Evolutionary conservation across 2,888 invertebrate genomes (phyloP), one percentile per base, ranked within the genome.

Genomic region (Drosophila barbarae): DNA sequence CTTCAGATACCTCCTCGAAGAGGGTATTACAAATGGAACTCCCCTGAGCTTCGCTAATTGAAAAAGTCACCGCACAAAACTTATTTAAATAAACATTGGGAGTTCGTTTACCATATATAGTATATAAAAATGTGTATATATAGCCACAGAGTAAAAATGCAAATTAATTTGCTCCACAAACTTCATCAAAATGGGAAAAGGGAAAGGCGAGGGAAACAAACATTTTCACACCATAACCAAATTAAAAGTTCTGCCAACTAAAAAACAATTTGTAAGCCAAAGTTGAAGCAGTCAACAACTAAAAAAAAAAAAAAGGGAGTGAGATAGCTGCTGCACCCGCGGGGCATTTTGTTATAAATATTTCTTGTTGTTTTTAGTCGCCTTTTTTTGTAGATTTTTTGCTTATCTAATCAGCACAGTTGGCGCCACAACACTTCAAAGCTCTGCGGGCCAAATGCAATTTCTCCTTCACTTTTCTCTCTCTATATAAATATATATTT

Each of bases 251-350:
- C 44, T 70, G 64, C 80, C 72, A 79, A 83, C 83, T 82, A 77
- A 79, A 79, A 83, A 82, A 82, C 83, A 82, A 79, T 82, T 79
- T 79, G 80, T 82, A 82, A 76, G 77, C 77, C 74, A 78, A 79
- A 79, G 77, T 79, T 79, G 75, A 56, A 36, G 60, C 66, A 69
- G 57, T 64, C 68, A 44, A 53, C 53, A 54, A 51, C 51, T 51
- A 35, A 44, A 28, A 42, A 41, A 41, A 10, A 10, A 15, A 26
- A 9, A 10, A 34, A 18, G 18, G 18, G 41, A 2, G 51, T 12
- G 44, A 36, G 13, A 60, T 36, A 50, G 28, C 41, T 26, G 39
- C 36, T 35, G 52, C 35, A 34, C 56, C 60, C 60, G 30, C 53
- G 50, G 68, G 53, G 35, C 34, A 50, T 60, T 68, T 68, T 60